Conservation (phyloP, 2,113 vertebrate genomes). For the Heterocephalus glaber region DNA sequence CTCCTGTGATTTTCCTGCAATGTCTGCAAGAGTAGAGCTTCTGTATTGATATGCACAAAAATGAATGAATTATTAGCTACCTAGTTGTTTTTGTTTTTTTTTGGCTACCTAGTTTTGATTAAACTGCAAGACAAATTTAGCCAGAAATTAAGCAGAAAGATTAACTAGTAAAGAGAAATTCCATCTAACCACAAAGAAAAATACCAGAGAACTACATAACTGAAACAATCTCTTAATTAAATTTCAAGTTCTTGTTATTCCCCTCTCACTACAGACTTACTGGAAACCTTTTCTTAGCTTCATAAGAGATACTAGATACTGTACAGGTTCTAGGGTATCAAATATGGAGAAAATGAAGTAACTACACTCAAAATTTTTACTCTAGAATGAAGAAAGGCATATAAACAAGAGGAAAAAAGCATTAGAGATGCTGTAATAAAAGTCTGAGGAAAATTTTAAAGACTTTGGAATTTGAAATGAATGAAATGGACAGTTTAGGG, state of each 20-base stretch:
- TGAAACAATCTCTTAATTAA: conserved; percentile 10
- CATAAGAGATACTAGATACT: neutral
- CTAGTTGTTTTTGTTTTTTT: too few relatives aligned
- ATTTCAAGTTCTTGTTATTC: conserved; percentile 32
- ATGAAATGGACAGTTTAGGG: neutral
- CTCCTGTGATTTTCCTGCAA: conserved; percentile 1
- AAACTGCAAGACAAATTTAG: conserved; percentile 37
- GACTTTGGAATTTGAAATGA: conserved; percentile 56
- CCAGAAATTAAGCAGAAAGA: conserved; percentile 36
- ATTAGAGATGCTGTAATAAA: neutral
- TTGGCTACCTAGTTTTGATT: conserved; percentile 36
- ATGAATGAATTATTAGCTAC: conserved; percentile 1
- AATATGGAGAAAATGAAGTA: conserved; percentile 36
- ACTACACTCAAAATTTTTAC: neutral
- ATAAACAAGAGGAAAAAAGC: conserved; percentile 9
- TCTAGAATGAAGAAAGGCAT: conserved; percentile 2
- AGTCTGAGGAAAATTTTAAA: neutral
- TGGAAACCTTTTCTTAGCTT: neutral
- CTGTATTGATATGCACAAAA: conserved; percentile 21
- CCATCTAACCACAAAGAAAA: neutral
- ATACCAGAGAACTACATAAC: neutral
- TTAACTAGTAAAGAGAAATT: conserved; percentile 44
- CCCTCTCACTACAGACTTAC: neutral
- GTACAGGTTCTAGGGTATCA: neutral
- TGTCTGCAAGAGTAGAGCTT: neutral